Evolutionary conservation across 2,113 vertebrate species (phyloP).

Genomic region (Phrynocephalus versicolor): DNA sequence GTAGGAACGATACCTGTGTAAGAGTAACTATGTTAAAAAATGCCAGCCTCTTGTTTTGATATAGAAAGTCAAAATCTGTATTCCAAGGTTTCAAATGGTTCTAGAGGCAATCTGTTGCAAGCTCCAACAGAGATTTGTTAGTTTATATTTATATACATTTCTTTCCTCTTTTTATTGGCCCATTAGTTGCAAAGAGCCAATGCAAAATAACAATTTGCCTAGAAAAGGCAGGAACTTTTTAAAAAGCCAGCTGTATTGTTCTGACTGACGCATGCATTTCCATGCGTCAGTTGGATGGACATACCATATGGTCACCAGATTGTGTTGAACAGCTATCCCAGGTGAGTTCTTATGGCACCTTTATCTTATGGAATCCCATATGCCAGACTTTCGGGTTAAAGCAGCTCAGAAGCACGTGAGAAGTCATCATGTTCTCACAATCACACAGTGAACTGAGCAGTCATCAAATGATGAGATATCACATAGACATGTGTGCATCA

Average conservation of each 20-base stretch:
- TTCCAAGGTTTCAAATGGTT: neutral
- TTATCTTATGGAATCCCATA: neutral
- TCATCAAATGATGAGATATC: neutral
- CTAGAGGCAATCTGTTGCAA: neutral
- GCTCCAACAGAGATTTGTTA: neutral
- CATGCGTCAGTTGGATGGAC: neutral
- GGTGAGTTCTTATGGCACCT: neutral
- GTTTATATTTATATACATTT: neutral
- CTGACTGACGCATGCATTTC: neutral
- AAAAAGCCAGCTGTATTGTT: neutral
- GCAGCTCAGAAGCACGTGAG: neutral
- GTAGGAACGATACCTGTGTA: neutral
- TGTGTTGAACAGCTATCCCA: neutral
- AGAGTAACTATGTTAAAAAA: too few relatives aligned
- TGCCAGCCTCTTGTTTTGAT: too few relatives aligned
- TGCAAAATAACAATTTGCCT: neutral
- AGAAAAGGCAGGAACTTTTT: neutral
- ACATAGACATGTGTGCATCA: neutral
- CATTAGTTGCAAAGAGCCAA: neutral
- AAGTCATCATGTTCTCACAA: too few relatives aligned
- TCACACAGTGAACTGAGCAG: neutral
- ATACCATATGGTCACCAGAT: neutral
- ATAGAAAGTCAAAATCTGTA: neutral
- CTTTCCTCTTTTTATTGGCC: neutral
- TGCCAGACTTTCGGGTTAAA: neutral